Percentiles rank a stretch among this genome's conserved stretches.
Conservation (phyloP, 2,113 vertebrate species). For the Muscicapa adusta region DNA sequence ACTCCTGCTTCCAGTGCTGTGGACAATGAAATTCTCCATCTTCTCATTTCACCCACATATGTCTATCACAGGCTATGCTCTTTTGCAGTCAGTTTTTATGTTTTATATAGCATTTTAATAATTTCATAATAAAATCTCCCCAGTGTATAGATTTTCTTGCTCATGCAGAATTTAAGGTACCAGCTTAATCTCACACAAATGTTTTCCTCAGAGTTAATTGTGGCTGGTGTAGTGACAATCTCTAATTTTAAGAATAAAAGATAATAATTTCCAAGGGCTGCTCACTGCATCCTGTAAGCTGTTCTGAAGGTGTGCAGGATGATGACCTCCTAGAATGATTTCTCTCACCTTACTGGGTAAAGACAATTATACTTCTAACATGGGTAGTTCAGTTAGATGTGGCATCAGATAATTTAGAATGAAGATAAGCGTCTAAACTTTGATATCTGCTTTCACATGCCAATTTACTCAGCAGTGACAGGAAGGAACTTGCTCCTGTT, state of each 20-base stretch:
- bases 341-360: fast-evolving
- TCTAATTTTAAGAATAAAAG: background rate
- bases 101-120: background rate
- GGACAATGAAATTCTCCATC: background rate
- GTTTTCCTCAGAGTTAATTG: background rate
- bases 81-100: background rate
- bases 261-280: background rate
- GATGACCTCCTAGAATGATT: background rate
- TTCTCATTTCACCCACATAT: fast-evolving
- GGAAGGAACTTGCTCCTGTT: background rate
- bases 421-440: background rate
- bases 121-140: background rate
- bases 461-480: background rate
- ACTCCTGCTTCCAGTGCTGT: background rate
- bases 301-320: background rate
- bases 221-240: background rate
- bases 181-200: background rate
- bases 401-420: background rate
- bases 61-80: background rate
- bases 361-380: background rate
- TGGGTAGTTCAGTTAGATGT: background rate
- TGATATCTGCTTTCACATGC: background rate
- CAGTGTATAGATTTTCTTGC: background rate
- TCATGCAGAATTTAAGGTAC: background rate
- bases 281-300: background rate